Percentiles rank a stretch among this genome's conserved stretches.
Conservation (phyloP, 2,113 vertebrate genomes). For the Todiramphus chloris region DNA sequence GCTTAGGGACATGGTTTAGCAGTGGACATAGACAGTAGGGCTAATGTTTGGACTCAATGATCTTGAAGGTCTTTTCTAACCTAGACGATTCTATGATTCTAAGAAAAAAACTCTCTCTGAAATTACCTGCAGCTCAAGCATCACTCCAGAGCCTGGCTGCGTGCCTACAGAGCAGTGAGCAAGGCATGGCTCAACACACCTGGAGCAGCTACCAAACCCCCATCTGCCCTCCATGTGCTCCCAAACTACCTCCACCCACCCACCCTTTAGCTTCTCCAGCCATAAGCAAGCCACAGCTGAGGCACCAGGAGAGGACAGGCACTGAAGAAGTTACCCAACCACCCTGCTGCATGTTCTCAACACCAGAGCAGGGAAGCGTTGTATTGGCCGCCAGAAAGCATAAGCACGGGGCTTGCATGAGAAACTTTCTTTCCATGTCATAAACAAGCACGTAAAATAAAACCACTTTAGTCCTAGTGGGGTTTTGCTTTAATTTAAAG, state of each 20-base stretch:
- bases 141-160: accelerated
- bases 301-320: not conserved
- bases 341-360: accelerated
- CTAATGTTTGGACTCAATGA: too few species aligned
- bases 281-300: not conserved
- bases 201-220: not conserved
- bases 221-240: not conserved
- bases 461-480: not conserved
- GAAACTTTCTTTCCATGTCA: not conserved
- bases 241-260: not conserved
- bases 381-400: not conserved
- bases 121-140: not conserved
- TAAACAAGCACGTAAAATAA: not conserved
- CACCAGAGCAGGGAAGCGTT: not conserved
- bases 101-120: not conserved
- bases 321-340: accelerated
- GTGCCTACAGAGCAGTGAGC: not conserved
- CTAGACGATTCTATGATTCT: too few species aligned
- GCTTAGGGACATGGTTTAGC: too few species aligned
- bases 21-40: too few species aligned
- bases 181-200: not conserved
- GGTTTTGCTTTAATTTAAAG: not conserved
- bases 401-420: accelerated
- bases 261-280: not conserved
- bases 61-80: too few species aligned